These are phyloP conservation scores for Brachionus sp. DNA, from an alignment of 1,140 invertebrate species.

Conservation along the genomic window DNA sequence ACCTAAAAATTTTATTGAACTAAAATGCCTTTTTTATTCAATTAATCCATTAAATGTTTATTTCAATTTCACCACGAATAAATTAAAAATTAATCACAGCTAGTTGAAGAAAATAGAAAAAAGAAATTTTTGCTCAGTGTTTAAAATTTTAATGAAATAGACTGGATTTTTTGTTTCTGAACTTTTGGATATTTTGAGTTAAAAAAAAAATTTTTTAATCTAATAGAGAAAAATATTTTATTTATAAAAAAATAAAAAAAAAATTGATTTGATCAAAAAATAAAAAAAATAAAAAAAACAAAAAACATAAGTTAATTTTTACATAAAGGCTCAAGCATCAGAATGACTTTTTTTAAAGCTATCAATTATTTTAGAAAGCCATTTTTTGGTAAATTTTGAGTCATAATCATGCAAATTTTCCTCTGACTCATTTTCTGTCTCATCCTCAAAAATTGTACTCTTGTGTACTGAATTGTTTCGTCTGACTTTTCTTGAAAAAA, in stretches of 20 bases:
- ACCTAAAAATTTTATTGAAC: no score
- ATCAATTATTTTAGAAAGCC: neutral
- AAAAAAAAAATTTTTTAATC: no score
- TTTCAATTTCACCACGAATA: no score
- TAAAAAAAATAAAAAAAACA: neutral
- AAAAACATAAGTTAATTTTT: neutral
- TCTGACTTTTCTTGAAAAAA: neutral
- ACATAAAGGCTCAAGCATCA: neutral
- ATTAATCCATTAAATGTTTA: no score
- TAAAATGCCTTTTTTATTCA: no score
- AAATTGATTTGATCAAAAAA: neutral
- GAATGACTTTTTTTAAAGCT: neutral
- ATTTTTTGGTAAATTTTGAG: constrained; percentile 25
- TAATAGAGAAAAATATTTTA: no score
- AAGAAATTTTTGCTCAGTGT: no score
- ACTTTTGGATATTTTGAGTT: no score
- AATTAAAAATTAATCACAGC: no score
- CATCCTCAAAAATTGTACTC: neutral
- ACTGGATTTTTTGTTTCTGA: no score
- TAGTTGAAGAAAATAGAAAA: no score
- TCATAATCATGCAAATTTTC: neutral
- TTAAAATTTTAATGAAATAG: no score
- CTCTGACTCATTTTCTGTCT: neutral
- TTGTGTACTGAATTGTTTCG: neutral
- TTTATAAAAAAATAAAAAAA: neutral